Conservation (phyloP, 2,888 invertebrate genomes). For the Pandemis corylana region DNA sequence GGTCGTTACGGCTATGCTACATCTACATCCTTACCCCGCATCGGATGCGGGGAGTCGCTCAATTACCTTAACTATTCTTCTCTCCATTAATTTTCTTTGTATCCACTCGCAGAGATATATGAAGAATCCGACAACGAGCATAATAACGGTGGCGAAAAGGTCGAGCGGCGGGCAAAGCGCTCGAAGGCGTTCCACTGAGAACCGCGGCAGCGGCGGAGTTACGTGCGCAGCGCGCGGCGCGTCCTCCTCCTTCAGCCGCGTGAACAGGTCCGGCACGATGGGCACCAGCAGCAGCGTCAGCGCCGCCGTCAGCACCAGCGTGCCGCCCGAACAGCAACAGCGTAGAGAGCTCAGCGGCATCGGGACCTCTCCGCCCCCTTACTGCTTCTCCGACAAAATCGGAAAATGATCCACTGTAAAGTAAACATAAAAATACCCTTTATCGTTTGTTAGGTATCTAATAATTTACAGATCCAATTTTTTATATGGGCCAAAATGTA, state of each 20-base stretch:
- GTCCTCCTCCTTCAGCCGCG: conserved; percentile 48
- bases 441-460: neutral
- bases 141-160: conserved; percentile 57
- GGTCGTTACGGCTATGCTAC: conserved; percentile 26
- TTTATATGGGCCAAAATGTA: conserved; percentile 4
- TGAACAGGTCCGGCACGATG: conserved; percentile 58
- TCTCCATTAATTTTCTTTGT: conserved; percentile 73
- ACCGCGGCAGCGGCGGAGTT: conserved; percentile 48
- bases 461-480: conserved; percentile 2
- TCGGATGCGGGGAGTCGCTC: neutral
- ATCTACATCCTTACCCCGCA: conserved; percentile 21
- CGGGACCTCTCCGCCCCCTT: conserved; percentile 44
- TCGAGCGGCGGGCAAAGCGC: conserved; percentile 61
- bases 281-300: conserved; percentile 67
- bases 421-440: conserved; percentile 19
- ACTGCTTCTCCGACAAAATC: conserved; percentile 43
- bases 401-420: conserved; percentile 29
- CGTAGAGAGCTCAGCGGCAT: conserved; percentile 62
- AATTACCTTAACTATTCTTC: conserved; percentile 68
- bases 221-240: conserved; percentile 42
- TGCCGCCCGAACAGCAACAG: conserved; percentile 66
- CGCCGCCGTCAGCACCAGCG: conserved; percentile 61
- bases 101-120: conserved; percentile 72
- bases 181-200: conserved; percentile 42
- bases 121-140: conserved; percentile 58